Evolutionary conservation across 2,797 vertebrate genomes (phyloP), one percentile per base, ranked within the genome.

Genomic region (Macropodus opercularis): DNA sequence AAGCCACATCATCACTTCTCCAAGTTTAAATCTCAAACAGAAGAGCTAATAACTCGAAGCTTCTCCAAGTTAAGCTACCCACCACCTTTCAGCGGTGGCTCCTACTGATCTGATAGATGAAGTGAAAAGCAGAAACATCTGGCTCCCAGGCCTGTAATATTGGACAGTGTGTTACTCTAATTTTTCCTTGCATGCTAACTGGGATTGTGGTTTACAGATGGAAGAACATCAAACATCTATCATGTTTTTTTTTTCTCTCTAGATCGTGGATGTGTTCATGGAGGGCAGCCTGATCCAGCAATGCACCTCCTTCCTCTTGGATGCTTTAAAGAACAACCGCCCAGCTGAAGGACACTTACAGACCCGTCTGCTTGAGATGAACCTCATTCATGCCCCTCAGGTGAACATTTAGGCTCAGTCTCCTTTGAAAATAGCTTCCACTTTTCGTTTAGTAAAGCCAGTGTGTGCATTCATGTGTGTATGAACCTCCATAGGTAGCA

Each of bases 221-320:
- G 29, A 29, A 15, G 34, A 19, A 58, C 54, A 42, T 50, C 1
- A 42, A 53, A 35, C 14, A 15, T 19, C 1, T 10, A 34, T 36
- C n/a, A 36, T 9, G 66, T 15, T 32, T 34, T 4, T 61, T 12
- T 57, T 38, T 6, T n/a, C 15, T 6, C 41, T 41, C 68, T 77
- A 98, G 96, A 96, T 98, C 50, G 94, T 97, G 31, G 96, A 97
- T 44, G 92, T 98, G 21, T 98, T 98, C 81, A 96, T 98, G 96
- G 96, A 98, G 87, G 94, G 94, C 60, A 96, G 85, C 77, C 92
- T 97, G 69, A 92, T 98, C 68, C 96, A 98, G 91, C 95, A 96
- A 69, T 97, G 96, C 77, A 97, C 96, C 0, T 97, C 96, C 31
- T 97, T 98, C 81, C 81, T 98, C 39, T 72, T 98, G 84, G 96